Conservation (phyloP, 2,888 invertebrate species). For the Mythimna lalbum region DNA sequence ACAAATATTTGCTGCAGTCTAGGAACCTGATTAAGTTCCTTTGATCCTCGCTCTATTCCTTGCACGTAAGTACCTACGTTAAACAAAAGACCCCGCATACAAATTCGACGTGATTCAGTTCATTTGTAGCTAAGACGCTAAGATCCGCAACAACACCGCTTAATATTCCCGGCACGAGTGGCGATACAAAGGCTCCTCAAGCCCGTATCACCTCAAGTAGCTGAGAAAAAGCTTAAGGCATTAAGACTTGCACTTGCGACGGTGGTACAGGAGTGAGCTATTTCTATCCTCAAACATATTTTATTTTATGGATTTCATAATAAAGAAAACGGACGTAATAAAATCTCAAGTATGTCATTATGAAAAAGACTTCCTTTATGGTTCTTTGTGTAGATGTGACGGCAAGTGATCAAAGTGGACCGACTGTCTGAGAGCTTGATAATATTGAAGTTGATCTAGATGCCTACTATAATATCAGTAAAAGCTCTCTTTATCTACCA, state of each 20-base stretch:
- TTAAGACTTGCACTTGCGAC: constrained; percentile 22
- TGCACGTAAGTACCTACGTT: constrained; percentile 16
- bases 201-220: constrained; percentile 22
- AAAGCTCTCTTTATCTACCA: not conserved
- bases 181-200: constrained; percentile 30
- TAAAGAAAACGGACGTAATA: not conserved
- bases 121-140: constrained; percentile 35
- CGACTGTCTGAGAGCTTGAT: not conserved
- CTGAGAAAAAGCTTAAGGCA: constrained; percentile 25
- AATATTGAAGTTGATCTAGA: not conserved
- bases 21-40: constrained; percentile 21
- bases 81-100: constrained; percentile 38
- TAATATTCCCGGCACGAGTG: constrained; percentile 31
- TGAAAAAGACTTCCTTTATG: not conserved
- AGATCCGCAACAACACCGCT: constrained; percentile 30
- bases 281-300: constrained; percentile 5
- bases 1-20: constrained; percentile 22
- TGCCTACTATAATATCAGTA: no score
- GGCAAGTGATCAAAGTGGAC: not conserved
- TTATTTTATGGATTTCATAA: not conserved
- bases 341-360: not conserved
- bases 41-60: constrained; percentile 14
- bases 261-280: not conserved
- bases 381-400: not conserved
- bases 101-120: constrained; percentile 37